Evolutionary conservation across 2,888 invertebrate species (phyloP).

Genomic region (Melolontha melolontha): DNA sequence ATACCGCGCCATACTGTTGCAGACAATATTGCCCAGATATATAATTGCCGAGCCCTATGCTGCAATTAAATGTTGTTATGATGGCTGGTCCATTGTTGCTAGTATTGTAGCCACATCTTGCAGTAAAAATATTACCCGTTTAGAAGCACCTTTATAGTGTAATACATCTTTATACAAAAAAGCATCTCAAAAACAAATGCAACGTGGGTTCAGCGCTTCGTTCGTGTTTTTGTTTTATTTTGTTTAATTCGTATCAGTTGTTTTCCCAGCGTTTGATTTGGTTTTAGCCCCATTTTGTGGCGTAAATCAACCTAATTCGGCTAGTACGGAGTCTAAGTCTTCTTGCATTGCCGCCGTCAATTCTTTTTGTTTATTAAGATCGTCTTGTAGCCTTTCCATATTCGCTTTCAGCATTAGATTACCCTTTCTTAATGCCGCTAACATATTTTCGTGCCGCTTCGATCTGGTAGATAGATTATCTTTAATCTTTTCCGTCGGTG

Average conservation of each 20-base stretch:
- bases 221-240: slow-evolving; percentile 6
- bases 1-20: too few relatives aligned
- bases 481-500: slow-evolving; percentile 76
- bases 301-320: slow-evolving; percentile 78
- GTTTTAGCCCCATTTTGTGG: slow-evolving; percentile 3
- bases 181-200: slow-evolving; percentile 39
- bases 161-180: slow-evolving; percentile 32
- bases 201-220: slow-evolving; percentile 32
- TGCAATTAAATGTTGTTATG: too few relatives aligned
- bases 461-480: slow-evolving; percentile 73
- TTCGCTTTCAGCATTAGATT: slow-evolving; percentile 89
- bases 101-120: too few relatives aligned
- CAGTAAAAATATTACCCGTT: too few relatives aligned
- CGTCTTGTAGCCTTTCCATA: slow-evolving; percentile 88
- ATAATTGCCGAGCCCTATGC: too few relatives aligned
- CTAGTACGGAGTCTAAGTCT: slow-evolving; percentile 87
- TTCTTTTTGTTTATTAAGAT: slow-evolving; percentile 85
- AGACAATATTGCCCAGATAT: too few relatives aligned
- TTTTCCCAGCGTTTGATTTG: slow-evolving; percentile 24
- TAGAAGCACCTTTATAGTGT: too few relatives aligned
- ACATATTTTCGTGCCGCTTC: slow-evolving; percentile 82
- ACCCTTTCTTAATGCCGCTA: slow-evolving; percentile 87
- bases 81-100: too few relatives aligned
- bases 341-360: slow-evolving; percentile 82
- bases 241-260: slow-evolving; percentile 17